These are phyloP conservation scores for Eulemur macaco DNA, from an alignment of 2,113 vertebrate genomes.

Conservation along the genomic window DNA sequence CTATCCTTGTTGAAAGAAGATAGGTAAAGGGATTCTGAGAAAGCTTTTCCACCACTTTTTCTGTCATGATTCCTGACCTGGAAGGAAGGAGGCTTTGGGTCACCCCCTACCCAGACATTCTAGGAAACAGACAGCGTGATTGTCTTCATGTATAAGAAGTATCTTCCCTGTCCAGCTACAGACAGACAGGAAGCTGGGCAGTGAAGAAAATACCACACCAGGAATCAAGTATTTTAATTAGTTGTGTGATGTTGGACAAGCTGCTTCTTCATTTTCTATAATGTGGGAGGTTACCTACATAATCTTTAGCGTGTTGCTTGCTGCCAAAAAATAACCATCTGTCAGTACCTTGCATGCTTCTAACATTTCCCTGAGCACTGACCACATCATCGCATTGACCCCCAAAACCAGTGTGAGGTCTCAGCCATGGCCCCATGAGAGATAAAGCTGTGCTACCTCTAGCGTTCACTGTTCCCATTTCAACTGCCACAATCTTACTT, in stretches of 20 bases:
- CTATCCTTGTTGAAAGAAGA: slow-evolving; percentile 43
- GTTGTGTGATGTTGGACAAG: neutral
- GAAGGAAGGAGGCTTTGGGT: slow-evolving; percentile 34
- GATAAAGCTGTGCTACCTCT: neutral
- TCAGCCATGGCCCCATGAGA: too few relatives aligned
- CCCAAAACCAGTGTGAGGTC: neutral
- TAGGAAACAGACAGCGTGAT: neutral
- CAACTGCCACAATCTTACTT: neutral
- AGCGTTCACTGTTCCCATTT: neutral
- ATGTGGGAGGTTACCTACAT: neutral
- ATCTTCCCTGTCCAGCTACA: neutral
- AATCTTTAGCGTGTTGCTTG: neutral
- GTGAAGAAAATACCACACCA: neutral
- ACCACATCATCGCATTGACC: neutral
- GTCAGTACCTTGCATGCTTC: neutral
- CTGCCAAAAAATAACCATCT: neutral
- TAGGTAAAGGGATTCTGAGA: neutral
- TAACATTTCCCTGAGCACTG: neutral
- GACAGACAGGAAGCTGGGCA: neutral
- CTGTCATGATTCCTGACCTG: slow-evolving; percentile 34
- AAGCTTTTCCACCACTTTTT: slow-evolving; percentile 14
- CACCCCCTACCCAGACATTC: neutral
- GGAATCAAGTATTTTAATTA: neutral
- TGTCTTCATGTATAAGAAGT: neutral
- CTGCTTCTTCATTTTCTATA: neutral